Percentiles rank a stretch among this genome's conserved stretches.
Evolutionary conservation across 1,140 invertebrate species (phyloP).

Genomic region (Drosophila athabasca): DNA sequence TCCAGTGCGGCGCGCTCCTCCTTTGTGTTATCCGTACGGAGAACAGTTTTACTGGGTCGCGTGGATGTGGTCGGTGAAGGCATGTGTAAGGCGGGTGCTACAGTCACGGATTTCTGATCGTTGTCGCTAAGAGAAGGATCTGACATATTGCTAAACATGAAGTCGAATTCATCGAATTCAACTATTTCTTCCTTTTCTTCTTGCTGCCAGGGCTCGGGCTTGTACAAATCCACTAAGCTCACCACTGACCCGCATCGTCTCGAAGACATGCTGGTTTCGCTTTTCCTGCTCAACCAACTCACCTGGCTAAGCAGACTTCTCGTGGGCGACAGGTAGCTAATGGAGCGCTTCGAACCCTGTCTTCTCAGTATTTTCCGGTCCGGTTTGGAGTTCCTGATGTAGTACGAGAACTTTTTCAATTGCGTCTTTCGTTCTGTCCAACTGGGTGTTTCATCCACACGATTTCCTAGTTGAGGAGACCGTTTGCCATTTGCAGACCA

Average conservation of each 20-base stretch:
- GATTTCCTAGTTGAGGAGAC: too few species aligned
- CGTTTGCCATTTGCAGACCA: too few species aligned
- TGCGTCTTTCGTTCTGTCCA: neutral
- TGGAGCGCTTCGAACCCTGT: neutral
- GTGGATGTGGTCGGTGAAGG: too few species aligned
- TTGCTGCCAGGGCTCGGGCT: too few species aligned
- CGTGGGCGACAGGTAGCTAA: conserved; percentile 4
- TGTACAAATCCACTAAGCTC: neutral
- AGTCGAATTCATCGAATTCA: neutral
- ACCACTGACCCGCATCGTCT: neutral
- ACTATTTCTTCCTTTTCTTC: too few species aligned
- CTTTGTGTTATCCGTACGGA: neutral
- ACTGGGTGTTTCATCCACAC: too few species aligned
- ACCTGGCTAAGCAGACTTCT: neutral
- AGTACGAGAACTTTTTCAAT: conserved; percentile 10
- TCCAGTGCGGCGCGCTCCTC: neutral
- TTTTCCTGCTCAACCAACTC: neutral
- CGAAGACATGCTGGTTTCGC: rapidly evolving
- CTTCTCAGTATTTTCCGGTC: conserved; percentile 9
- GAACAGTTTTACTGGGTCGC: neutral
- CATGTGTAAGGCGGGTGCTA: too few species aligned
- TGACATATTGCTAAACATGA: neutral
- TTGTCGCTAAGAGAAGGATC: neutral
- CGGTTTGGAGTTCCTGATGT: conserved; percentile 7
- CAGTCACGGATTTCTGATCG: too few species aligned